Conservation (phyloP, 2,888 invertebrate species). For the Aphidoletes aphidimyza region DNA sequence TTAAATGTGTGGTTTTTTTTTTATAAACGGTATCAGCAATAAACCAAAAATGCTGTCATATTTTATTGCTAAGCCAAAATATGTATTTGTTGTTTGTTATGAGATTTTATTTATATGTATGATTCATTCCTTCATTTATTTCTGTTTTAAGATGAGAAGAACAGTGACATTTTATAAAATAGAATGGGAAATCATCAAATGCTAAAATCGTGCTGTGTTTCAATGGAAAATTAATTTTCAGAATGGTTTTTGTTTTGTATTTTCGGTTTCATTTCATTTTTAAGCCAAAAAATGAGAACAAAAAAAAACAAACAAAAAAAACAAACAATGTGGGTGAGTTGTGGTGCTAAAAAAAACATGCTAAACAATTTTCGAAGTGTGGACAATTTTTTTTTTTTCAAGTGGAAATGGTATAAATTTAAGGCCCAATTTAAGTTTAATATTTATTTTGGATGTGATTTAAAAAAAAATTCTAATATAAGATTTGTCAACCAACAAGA, state of each 20-base stretch:
- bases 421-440: not conserved
- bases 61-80: too few relatives aligned
- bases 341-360: constrained; percentile 4
- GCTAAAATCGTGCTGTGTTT: constrained; percentile 30
- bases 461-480: not conserved
- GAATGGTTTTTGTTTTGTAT: not conserved
- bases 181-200: not conserved
- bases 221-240: constrained; percentile 1
- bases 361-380: not conserved
- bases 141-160: too few relatives aligned
- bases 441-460: constrained; percentile 35
- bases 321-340: not conserved
- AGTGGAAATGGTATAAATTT: not conserved
- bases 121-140: too few relatives aligned
- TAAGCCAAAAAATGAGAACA: not conserved
- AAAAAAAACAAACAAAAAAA: not conserved
- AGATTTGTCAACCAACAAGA: not conserved
- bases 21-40: too few relatives aligned
- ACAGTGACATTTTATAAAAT: not conserved
- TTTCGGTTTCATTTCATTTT: too few relatives aligned
- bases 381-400: not conserved
- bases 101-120: too few relatives aligned
- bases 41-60: too few relatives aligned
- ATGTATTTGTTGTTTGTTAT: too few relatives aligned
- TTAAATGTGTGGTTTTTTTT: too few relatives aligned